These are phyloP conservation scores for Heliconius cydno DNA, from an alignment of 2,888 invertebrate species.

Conservation along the genomic window DNA sequence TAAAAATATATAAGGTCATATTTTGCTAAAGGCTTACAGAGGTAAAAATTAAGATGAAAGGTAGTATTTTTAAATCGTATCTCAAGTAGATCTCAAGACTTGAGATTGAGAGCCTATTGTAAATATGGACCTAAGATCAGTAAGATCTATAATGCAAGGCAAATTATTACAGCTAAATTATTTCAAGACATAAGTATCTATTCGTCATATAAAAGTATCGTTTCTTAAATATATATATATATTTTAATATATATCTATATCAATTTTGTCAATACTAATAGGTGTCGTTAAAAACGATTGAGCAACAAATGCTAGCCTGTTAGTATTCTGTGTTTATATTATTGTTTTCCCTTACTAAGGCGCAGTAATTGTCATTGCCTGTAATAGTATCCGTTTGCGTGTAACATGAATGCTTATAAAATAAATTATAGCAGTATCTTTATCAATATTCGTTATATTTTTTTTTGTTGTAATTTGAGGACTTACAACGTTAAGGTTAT, in stretches of 20 bases:
- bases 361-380: constrained; percentile 15
- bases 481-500: too few relatives aligned
- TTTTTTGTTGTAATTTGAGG: too few relatives aligned
- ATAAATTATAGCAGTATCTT: not conserved
- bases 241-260: too few relatives aligned
- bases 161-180: too few relatives aligned
- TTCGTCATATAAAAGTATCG: too few relatives aligned
- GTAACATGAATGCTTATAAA: constrained; percentile 22
- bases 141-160: too few relatives aligned
- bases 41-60: not conserved
- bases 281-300: not conserved
- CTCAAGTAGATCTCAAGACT: too few relatives aligned
- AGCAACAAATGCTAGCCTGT: not conserved
- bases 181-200: too few relatives aligned
- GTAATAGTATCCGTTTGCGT: constrained; percentile 25
- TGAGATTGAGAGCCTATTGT: too few relatives aligned
- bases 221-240: too few relatives aligned
- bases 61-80: not conserved
- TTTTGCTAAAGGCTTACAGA: too few relatives aligned
- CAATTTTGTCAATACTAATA: not conserved
- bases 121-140: too few relatives aligned
- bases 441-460: not conserved
- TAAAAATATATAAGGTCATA: not conserved
- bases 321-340: constrained; percentile 26
- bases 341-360: constrained; percentile 31